These are phyloP conservation scores for Rhinoraja longicauda DNA, from an alignment of 2,797 vertebrate species.

Conservation along the genomic window DNA sequence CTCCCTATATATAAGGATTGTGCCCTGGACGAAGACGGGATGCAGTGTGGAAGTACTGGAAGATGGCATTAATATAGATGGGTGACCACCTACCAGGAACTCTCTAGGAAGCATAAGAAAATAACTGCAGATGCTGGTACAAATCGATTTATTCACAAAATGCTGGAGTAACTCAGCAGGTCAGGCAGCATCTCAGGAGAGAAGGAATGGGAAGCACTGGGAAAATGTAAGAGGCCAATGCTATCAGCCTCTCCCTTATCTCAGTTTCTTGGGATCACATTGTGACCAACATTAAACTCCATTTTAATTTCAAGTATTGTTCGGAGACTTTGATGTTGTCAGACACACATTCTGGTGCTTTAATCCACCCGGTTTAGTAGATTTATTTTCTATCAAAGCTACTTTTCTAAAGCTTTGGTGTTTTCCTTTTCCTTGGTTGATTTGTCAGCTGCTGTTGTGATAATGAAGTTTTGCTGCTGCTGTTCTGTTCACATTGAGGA, in stretches of 20 bases:
- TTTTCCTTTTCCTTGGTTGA: not conserved
- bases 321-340: constrained; percentile 5
- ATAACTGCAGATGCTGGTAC: no score
- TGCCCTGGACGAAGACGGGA: not conserved
- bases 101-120: no score
- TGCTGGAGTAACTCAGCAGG: no score
- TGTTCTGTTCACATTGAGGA: not conserved
- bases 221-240: no score
- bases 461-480: not conserved
- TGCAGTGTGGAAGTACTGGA: no score
- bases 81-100: no score
- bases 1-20: not conserved
- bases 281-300: not conserved
- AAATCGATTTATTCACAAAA: no score
- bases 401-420: not conserved
- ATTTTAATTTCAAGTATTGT: not conserved
- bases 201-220: no score
- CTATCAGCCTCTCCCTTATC: not conserved
- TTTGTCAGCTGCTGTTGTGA: not conserved
- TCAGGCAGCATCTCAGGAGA: no score
- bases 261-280: not conserved
- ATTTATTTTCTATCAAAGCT: not conserved
- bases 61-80: no score
- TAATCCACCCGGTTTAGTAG: not conserved
- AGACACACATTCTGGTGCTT: not conserved